Percentiles rank a stretch among this genome's conserved stretches.
phyloP scores from a whole-genome alignment of 2,888 invertebrate species.

The Metopia argyrocephala region DNA sequence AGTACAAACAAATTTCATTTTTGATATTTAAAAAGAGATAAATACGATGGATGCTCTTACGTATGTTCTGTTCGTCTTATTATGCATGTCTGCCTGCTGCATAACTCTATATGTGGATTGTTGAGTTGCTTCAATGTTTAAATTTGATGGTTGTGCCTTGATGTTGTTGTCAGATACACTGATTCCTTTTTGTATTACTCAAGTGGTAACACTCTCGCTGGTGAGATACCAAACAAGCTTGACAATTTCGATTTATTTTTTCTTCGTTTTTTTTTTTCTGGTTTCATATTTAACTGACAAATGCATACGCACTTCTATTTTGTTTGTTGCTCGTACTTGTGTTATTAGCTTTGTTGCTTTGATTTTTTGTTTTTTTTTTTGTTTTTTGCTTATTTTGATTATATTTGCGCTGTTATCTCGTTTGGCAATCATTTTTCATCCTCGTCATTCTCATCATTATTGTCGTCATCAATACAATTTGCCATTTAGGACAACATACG shows the following conservation, averaged over 20 bases:
- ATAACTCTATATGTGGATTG: neutral
- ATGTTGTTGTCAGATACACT: conserved; percentile 47
- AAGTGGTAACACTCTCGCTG: neutral
- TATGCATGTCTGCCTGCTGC: conserved; percentile 27
- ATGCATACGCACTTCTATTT: conserved; percentile 63
- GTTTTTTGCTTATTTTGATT: conserved; percentile 42
- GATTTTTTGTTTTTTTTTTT: conserved; percentile 15
- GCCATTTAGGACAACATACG: conserved; percentile 53
- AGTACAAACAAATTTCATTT: conserved; percentile 28
- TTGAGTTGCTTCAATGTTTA: conserved; percentile 15
- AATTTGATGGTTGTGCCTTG: conserved; percentile 29
- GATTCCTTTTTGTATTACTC: neutral
- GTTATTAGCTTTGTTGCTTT: conserved; percentile 9
- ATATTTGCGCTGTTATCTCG: conserved; percentile 58
- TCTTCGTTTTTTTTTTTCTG: neutral
- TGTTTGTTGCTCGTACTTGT: no score
- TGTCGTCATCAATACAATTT: conserved; percentile 58
- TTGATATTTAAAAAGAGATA: conserved; percentile 56
- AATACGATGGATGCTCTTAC: conserved; percentile 22
- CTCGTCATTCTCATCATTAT: conserved; percentile 16
- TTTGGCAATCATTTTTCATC: conserved; percentile 62
- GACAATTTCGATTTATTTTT: neutral
- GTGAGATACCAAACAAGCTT: neutral
- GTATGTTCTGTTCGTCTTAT: conserved; percentile 26
- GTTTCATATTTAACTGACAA: conserved; percentile 59